Conservation (phyloP, 1,140 invertebrate genomes). For the Nephotettix cincticeps region DNA sequence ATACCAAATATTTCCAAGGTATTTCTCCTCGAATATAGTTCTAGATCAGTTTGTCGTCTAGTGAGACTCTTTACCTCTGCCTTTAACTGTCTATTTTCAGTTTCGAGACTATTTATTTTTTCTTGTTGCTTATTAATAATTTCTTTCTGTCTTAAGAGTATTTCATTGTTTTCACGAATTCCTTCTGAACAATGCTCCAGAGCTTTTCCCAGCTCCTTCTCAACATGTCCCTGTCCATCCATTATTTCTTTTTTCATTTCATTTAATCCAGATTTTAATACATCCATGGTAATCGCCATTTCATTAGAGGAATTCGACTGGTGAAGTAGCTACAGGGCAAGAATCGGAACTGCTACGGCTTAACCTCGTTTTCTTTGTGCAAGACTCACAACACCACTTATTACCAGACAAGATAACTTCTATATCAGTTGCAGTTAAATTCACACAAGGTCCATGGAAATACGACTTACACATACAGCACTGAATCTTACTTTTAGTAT, state of each 20-base stretch:
- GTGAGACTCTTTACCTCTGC: not conserved
- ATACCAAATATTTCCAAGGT: conserved; percentile 24
- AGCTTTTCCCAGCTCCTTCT: conserved; percentile 6
- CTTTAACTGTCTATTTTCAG: not conserved
- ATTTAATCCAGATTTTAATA: not conserved
- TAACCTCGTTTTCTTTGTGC: conserved; percentile 17
- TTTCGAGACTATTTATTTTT: not conserved
- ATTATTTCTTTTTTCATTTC: conserved; percentile 13
- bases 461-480: not conserved
- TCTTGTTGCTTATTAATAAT: not conserved
- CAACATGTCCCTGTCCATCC: not conserved
- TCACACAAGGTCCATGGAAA: conserved; percentile 7
- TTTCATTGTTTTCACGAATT: conserved; percentile 8
- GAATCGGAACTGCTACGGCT: conserved; percentile 5
- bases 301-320: not conserved
- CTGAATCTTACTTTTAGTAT: not conserved
- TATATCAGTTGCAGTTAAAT: not conserved
- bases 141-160: not conserved
- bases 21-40: conserved; percentile 13
- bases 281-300: not conserved
- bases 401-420: not conserved
- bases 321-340: not conserved
- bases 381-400: not conserved
- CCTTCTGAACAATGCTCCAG: not conserved
- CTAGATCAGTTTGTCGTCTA: conserved; percentile 7